Conservation (phyloP, 2,888 invertebrate genomes). For the Melolontha melolontha region DNA sequence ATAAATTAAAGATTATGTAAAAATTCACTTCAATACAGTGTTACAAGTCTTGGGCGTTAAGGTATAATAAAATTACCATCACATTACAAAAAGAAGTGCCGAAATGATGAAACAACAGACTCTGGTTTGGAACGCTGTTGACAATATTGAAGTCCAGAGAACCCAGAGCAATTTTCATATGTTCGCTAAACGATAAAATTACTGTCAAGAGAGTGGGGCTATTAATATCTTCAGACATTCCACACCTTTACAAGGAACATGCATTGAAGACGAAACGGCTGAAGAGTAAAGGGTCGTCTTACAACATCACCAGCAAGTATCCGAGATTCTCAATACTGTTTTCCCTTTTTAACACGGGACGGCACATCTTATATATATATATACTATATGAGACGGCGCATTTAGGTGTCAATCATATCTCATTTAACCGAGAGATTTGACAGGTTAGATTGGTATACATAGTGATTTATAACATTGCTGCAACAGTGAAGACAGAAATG, state of each 20-base stretch:
- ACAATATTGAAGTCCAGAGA: constrained; percentile 34
- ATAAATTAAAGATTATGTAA: no score
- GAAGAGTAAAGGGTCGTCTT: constrained; percentile 8
- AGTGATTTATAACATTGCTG: constrained; percentile 63
- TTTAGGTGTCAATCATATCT: constrained; percentile 65
- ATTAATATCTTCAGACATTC: constrained; percentile 49
- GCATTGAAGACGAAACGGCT: constrained; percentile 28
- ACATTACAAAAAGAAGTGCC: background rate
- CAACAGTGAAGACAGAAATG: constrained; percentile 62
- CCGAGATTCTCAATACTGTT: constrained; percentile 32
- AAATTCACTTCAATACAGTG: no score
- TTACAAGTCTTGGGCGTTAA: no score
- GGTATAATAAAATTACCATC: constrained; percentile 23
- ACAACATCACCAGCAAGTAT: constrained; percentile 12
- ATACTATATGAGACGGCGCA: constrained; percentile 56
- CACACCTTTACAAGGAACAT: constrained; percentile 45
- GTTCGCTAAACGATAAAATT: constrained; percentile 51
- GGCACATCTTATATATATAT: constrained; percentile 31
- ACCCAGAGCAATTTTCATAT: constrained; percentile 48
- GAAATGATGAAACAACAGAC: constrained; percentile 34
- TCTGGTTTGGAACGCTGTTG: constrained; percentile 25
- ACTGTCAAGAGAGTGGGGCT: constrained; percentile 48
- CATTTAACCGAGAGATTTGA: constrained; percentile 64
- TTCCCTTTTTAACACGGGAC: constrained; percentile 31
- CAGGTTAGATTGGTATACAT: constrained; percentile 62